Percentiles rank a stretch among this genome's conserved stretches.
These are phyloP conservation scores for Ophion costatus DNA, from an alignment of 2,888 invertebrate species.

Conservation along the genomic window DNA sequence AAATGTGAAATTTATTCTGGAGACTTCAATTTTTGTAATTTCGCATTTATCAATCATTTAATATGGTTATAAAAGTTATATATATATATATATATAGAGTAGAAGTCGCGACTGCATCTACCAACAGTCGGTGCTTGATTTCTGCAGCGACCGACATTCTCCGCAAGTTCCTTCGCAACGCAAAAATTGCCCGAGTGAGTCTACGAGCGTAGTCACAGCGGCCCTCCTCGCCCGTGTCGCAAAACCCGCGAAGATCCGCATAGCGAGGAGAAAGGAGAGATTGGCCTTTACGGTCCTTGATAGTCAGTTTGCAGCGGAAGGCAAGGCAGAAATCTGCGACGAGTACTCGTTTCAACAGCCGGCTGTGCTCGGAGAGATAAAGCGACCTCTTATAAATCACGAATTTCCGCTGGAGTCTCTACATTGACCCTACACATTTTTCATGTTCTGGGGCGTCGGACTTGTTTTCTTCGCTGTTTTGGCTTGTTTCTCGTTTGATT, in stretches of 20 bases:
- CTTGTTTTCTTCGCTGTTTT: neutral
- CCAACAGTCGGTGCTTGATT: slow-evolving; percentile 27
- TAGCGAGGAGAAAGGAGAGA: slow-evolving; percentile 5
- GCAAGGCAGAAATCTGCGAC: slow-evolving; percentile 57
- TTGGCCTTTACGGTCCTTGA: slow-evolving; percentile 14
- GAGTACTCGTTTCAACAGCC: neutral
- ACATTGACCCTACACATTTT: neutral
- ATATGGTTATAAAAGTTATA: too few species aligned
- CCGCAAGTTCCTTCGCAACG: neutral
- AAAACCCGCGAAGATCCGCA: slow-evolving; percentile 4
- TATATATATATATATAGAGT: neutral
- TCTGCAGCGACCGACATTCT: neutral
- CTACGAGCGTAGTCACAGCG: slow-evolving; percentile 10
- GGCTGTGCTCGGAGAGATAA: neutral
- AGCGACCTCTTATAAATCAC: slow-evolving; percentile 7
- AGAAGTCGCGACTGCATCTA: slow-evolving; percentile 32
- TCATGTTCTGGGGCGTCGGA: too few species aligned
- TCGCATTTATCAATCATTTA: too few species aligned
- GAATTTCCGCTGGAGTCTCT: slow-evolving; percentile 1
- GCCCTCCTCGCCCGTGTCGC: slow-evolving; percentile 41
- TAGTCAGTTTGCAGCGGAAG: slow-evolving; percentile 51
- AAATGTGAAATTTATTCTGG: too few species aligned
- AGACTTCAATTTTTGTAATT: too few species aligned
- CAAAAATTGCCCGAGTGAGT: neutral
- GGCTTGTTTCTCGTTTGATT: neutral